Evolutionary conservation across 2,888 invertebrate genomes (phyloP), one percentile per base, ranked within the genome.

Genomic region (Drosophila glabriapex): DNA sequence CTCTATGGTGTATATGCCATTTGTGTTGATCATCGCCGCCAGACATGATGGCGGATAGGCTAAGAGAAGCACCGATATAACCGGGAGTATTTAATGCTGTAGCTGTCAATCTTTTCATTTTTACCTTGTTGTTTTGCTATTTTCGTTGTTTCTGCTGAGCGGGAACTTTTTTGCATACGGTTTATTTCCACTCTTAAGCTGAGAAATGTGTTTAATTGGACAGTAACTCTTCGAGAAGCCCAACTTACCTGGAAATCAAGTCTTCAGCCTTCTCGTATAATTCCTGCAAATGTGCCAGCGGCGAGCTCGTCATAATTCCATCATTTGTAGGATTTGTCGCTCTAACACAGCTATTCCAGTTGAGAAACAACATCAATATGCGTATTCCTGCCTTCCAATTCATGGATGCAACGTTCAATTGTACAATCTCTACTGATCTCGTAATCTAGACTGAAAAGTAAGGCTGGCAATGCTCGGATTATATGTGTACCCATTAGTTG

Each of bases 11-110:
- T 86, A 53, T 43, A 85, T 50, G 12, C 82, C 78, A 53, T 90
- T 75, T 1, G 50, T 59, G n/a, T 86, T 90, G 35, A 81, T 86
- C 43, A 68, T 63, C 12, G 91, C 78, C n/a, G 87, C 91, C 53
- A 85, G 53, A 37, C 85, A 85, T 16, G 91, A 90, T 1, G 91
- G 71, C 0, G 85, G 84, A 68, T 78, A 62, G 0, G 16, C 78
- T 78, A 19, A 6, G 2, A 29, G 16, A 19, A 3, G 5, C 46
- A 9, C 16, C 22, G 14, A 46, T 16, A 25, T 16, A 46, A 7
- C 16, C 9, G 22, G 9, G 9, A 46, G 46, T 46, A 25, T 46
- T 25, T 25, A 25, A 25, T 46, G 22, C 9, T 1, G 16, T 2
- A 46, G 22, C 46, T 25, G 25, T 4, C 16, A 46, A 46, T 46